Conservation (phyloP, 2,113 vertebrate genomes). For the Psittacula cyanocephala region DNA sequence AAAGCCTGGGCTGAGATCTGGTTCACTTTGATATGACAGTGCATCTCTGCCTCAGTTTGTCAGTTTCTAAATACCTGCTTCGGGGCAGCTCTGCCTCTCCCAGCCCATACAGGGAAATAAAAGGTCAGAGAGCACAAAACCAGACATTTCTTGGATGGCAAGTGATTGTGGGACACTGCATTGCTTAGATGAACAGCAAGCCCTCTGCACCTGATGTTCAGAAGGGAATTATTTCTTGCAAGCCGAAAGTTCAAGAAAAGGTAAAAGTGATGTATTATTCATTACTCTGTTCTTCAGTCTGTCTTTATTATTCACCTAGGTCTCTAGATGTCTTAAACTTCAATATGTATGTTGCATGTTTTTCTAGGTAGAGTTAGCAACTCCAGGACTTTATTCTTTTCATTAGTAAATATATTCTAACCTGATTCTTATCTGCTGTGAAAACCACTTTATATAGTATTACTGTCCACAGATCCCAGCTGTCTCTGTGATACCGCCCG, state of each 20-base stretch:
- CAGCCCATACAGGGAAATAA: background rate
- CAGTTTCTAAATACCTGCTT: background rate
- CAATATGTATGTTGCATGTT: background rate
- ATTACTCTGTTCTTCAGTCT: background rate
- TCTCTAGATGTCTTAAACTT: background rate
- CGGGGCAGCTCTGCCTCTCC: background rate
- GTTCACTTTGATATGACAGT: background rate
- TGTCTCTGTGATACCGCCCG: background rate
- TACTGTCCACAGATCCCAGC: background rate
- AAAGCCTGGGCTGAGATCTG: background rate
- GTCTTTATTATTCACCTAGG: background rate
- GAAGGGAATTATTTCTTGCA: background rate
- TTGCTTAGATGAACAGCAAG: background rate
- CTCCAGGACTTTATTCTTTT: background rate
- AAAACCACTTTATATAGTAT: background rate
- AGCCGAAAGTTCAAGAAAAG: background rate
- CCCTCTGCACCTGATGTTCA: background rate
- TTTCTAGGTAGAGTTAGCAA: background rate
- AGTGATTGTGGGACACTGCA: rapidly evolving
- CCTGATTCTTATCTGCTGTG: background rate
- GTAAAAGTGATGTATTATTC: background rate
- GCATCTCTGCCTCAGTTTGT: background rate
- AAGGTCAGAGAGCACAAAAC: background rate
- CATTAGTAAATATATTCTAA: background rate
- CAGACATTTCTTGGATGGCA: background rate